Evolutionary conservation across 2,888 invertebrate species (phyloP).

Genomic region (Plemyria rubiginata): DNA sequence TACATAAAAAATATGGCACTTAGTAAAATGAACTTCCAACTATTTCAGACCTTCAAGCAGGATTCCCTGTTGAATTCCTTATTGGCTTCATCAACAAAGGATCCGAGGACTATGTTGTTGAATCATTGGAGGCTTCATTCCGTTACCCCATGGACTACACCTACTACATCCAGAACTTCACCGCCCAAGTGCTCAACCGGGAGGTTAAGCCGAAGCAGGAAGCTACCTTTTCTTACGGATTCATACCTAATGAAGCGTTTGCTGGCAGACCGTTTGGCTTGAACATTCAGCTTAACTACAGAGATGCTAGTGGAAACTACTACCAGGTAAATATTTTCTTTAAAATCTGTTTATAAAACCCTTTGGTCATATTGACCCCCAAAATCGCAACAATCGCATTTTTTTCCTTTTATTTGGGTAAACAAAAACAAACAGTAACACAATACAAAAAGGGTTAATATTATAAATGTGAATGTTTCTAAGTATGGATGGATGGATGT

Average conservation of each 20-base stretch:
- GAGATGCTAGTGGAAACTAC: conserved; percentile 87
- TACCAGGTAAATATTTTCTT: conserved; percentile 79
- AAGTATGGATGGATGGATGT: no score
- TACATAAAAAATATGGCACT: background rate
- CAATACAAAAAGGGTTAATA: no score
- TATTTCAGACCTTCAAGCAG: conserved; percentile 93
- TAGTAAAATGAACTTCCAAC: background rate
- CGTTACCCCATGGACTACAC: conserved; percentile 99
- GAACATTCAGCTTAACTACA: conserved; percentile 96
- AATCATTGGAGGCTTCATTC: conserved; percentile 98
- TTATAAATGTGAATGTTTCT: no score
- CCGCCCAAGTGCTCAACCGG: conserved; percentile 93
- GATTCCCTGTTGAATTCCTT: conserved; percentile 96
- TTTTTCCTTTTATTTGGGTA: no score
- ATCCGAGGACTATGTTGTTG: conserved; percentile 94
- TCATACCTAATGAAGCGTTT: conserved; percentile 97
- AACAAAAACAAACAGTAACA: no score
- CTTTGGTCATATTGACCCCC: no score
- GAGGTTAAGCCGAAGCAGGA: conserved; percentile 96
- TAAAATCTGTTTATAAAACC: background rate
- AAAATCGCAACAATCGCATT: no score
- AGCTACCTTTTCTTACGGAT: conserved; percentile 97
- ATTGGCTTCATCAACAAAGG: conserved; percentile 99
- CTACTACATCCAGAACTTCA: conserved; percentile 99
- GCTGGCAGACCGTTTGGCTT: conserved; percentile 98